Percentiles rank a stretch among this genome's conserved stretches.
Evolutionary conservation across 2,888 invertebrate genomes (phyloP).

Genomic region (Nymphalis urticae): DNA sequence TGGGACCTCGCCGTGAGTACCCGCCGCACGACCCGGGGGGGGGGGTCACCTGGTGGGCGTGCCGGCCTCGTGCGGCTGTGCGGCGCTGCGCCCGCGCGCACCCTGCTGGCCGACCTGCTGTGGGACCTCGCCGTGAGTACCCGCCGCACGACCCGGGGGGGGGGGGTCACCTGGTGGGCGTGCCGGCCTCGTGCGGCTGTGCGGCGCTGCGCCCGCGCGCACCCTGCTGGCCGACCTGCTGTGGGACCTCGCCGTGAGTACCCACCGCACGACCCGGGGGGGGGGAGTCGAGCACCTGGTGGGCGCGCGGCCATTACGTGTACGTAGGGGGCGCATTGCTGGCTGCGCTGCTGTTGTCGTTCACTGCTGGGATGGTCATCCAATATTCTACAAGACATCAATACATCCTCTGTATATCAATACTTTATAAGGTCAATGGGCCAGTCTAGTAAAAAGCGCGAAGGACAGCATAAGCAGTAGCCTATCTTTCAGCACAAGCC

Average conservation of each 20-base stretch:
- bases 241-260: slow-evolving; percentile 87
- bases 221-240: slow-evolving; percentile 87
- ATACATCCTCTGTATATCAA: too few relatives aligned
- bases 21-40: slow-evolving; percentile 89
- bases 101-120: slow-evolving; percentile 85
- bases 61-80: slow-evolving; percentile 83
- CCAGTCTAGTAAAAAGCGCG: too few relatives aligned
- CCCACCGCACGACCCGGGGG: slow-evolving; percentile 83
- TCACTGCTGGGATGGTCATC: slow-evolving; percentile 50
- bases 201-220: slow-evolving; percentile 86
- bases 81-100: slow-evolving; percentile 86
- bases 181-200: slow-evolving; percentile 89
- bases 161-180: slow-evolving; percentile 90
- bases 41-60: slow-evolving; percentile 86
- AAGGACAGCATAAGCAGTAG: too few relatives aligned
- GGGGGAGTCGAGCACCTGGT: too few relatives aligned
- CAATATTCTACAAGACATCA: too few relatives aligned
- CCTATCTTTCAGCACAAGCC: too few relatives aligned
- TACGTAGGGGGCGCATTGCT: slow-evolving; percentile 85
- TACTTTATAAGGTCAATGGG: too few relatives aligned
- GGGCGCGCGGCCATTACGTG: too few relatives aligned
- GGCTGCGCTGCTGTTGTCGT: slow-evolving; percentile 86
- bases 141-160: too few relatives aligned
- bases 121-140: slow-evolving; percentile 86
- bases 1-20: slow-evolving; percentile 87